Percentiles rank a stretch among this genome's conserved stretches.
Conservation (phyloP, 64 coral and sea anemone genomes). For the Trachythela sp. region DNA sequence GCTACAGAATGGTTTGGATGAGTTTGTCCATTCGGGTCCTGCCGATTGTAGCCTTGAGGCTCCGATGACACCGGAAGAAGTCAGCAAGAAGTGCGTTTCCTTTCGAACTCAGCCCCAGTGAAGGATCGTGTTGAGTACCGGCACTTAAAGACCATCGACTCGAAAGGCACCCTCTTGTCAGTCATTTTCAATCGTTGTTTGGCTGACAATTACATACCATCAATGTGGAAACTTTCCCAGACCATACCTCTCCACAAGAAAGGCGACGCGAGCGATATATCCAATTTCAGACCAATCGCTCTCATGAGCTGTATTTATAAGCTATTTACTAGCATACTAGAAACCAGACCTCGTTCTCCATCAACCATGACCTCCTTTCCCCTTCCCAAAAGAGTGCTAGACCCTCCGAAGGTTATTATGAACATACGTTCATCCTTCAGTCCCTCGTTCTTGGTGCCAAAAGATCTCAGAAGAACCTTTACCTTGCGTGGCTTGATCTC, state of each 20-base stretch:
- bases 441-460: background rate
- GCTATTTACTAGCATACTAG: background rate
- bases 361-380: background rate
- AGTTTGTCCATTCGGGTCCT: background rate
- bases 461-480: background rate
- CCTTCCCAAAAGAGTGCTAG: background rate
- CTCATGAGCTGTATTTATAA: background rate
- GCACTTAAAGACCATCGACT: background rate
- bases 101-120: background rate
- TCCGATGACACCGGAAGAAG: background rate
- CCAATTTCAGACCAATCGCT: background rate
- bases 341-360: background rate
- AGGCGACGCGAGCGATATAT: background rate
- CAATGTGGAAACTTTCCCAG: background rate
- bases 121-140: background rate
- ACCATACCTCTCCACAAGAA: background rate
- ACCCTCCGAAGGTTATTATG: background rate
- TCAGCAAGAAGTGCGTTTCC: background rate
- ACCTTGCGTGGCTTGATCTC: background rate
- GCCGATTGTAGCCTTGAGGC: background rate
- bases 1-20: background rate
- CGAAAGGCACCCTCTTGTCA: background rate
- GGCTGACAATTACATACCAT: background rate
- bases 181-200: background rate
- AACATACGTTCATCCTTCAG: no score